Percentiles rank a stretch among this genome's conserved stretches.
Evolutionary conservation across 2,113 vertebrate species (phyloP).

Genomic region (Pelobates fuscus): DNA sequence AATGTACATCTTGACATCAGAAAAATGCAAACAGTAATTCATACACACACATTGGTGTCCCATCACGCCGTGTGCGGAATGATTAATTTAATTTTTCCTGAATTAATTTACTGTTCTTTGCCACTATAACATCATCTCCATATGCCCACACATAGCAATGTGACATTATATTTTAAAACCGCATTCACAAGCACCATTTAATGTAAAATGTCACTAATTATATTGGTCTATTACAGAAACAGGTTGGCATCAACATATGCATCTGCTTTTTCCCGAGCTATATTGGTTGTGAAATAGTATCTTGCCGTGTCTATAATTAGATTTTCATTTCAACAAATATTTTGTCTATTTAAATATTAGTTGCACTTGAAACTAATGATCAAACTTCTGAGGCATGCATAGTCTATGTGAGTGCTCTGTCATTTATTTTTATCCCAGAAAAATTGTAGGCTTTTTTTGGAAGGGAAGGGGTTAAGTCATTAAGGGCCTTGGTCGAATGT

Average conservation of each 20-base stretch:
- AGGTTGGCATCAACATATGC: background rate
- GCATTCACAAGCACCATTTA: background rate
- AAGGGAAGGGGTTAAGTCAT: background rate
- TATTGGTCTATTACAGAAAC: background rate
- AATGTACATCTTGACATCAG: no score
- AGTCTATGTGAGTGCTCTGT: background rate
- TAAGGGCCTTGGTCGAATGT: background rate
- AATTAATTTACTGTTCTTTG: no score
- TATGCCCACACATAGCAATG: background rate
- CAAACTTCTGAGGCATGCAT: conserved; percentile 1
- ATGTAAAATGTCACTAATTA: background rate
- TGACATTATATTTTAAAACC: no score
- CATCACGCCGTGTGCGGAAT: no score
- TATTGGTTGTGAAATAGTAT: conserved; percentile 22
- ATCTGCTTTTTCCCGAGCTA: conserved; percentile 2
- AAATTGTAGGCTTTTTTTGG: background rate
- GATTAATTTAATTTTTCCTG: no score
- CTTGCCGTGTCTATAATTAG: conserved; percentile 37
- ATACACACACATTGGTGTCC: no score
- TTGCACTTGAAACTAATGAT: background rate
- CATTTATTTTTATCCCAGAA: background rate
- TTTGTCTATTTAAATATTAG: conserved; percentile 26
- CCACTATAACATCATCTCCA: background rate
- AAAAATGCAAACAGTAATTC: no score
- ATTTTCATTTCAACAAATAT: conserved; percentile 26